Evolutionary conservation across 2,797 vertebrate species (phyloP).

Genomic region (Sebastes dallii): DNA sequence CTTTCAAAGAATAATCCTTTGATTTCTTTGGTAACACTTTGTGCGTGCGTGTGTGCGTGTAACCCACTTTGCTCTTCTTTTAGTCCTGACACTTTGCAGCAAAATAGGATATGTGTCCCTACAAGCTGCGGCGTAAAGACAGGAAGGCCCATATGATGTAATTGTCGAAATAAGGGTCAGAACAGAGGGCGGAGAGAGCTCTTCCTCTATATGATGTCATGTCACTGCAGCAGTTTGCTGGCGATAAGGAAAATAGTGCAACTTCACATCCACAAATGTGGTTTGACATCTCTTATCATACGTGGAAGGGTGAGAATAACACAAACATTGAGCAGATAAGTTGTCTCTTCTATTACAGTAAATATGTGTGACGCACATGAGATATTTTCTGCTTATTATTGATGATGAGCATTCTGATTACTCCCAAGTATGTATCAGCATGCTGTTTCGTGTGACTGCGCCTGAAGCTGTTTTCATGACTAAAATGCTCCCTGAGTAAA

Average conservation of each 20-base stretch:
- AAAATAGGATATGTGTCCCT: not conserved
- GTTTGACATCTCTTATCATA: conserved; percentile 57
- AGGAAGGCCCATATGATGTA: conserved; percentile 56
- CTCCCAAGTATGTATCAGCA: not conserved
- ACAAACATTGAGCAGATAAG: conserved; percentile 6
- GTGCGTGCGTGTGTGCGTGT: not conserved
- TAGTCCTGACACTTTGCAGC: not conserved
- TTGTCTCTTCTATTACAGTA: not conserved
- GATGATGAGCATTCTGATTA: conserved; percentile 45
- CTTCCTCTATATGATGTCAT: conserved; percentile 72
- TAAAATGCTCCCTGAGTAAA: conserved; percentile 69
- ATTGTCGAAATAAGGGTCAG: conserved; percentile 36
- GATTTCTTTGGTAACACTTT: not conserved
- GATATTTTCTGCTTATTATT: conserved; percentile 12
- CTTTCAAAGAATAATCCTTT: not conserved
- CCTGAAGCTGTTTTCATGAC: conserved; percentile 28
- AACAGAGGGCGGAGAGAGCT: conserved; percentile 38
- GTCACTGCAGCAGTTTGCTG: conserved; percentile 59
- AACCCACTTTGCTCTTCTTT: not conserved
- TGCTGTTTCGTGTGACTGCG: not conserved
- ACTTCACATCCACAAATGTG: conserved; percentile 71
- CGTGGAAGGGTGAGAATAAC: conserved; percentile 27
- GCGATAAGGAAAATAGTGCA: conserved; percentile 70
- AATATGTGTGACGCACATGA: not conserved
- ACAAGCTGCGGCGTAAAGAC: not conserved